Evolutionary conservation across 2,113 vertebrate species (phyloP).

Genomic region (Sardina pilchardus): DNA sequence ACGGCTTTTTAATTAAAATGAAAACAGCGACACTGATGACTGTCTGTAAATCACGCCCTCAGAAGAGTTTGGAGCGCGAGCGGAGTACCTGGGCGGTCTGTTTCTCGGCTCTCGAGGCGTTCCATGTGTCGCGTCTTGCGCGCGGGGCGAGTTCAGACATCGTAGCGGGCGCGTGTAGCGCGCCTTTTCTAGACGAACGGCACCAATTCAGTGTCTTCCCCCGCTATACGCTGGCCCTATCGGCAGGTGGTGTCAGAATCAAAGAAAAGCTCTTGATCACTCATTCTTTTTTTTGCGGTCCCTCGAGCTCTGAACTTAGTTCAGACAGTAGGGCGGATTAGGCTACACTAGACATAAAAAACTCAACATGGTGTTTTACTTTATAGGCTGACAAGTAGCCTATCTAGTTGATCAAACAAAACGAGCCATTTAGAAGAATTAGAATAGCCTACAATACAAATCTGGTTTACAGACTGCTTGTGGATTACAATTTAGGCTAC

Average conservation of each 20-base stretch:
- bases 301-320: not conserved
- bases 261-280: constrained; percentile 28
- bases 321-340: not conserved
- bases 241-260: constrained; percentile 66
- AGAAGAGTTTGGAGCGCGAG: not conserved
- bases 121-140: constrained; percentile 35
- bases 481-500: too few species aligned
- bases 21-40: not conserved
- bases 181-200: constrained; percentile 18
- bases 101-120: constrained; percentile 28
- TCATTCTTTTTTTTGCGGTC: not conserved
- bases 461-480: too few species aligned
- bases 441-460: too few species aligned
- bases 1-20: not conserved
- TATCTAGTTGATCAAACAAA: too few species aligned
- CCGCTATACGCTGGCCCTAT: constrained; percentile 37
- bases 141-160: constrained; percentile 50
- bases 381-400: too few species aligned
- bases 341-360: not conserved
- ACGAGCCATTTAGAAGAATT: too few species aligned
- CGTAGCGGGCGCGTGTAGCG: constrained; percentile 18
- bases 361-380: not conserved
- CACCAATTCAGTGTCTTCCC: not conserved
- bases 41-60: constrained; percentile 20
- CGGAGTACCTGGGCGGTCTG: constrained; percentile 42